Conservation (phyloP, 2,888 invertebrate genomes). For the Agrenia bidenticulata region DNA sequence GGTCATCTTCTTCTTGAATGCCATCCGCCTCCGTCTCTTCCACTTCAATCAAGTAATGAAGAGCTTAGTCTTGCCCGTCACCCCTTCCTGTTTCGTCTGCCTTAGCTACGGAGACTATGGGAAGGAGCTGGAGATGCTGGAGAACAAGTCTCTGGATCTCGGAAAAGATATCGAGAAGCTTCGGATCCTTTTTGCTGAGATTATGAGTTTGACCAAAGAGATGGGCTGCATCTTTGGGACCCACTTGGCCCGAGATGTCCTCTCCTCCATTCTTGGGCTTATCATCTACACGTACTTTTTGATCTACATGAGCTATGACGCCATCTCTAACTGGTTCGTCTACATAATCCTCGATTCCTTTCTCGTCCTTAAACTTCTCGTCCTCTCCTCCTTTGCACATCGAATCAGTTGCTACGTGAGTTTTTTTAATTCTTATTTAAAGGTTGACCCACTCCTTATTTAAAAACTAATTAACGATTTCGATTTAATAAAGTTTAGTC, state of each 20-base stretch:
- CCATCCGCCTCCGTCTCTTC: conserved; percentile 36
- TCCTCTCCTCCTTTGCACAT: conserved; percentile 36
- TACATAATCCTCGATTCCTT: conserved; percentile 38
- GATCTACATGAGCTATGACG: conserved; percentile 25
- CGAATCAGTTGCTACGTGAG: conserved; percentile 36
- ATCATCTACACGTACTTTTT: conserved; percentile 43
- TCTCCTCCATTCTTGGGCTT: conserved; percentile 34
- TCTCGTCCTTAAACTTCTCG: conserved; percentile 32
- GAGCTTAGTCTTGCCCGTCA: conserved; percentile 27
- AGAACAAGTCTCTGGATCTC: conserved; percentile 27
- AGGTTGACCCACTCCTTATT: background rate
- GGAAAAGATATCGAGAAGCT: conserved; percentile 44
- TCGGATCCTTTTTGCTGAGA: conserved; percentile 43
- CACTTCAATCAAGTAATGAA: conserved; percentile 44
- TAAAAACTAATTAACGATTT: background rate
- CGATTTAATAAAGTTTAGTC: no score
- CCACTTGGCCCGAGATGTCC: conserved; percentile 44
- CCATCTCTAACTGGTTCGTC: conserved; percentile 28
- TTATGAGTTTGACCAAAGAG: conserved; percentile 30
- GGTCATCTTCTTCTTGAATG: conserved; percentile 45
- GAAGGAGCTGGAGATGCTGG: conserved; percentile 35
- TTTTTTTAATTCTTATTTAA: no score
- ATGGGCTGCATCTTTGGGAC: conserved; percentile 45
- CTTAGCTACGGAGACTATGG: conserved; percentile 41
- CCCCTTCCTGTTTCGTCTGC: conserved; percentile 40